phyloP scores from a whole-genome alignment of 2,797 vertebrate species.

The Dermochelys coriacea region DNA sequence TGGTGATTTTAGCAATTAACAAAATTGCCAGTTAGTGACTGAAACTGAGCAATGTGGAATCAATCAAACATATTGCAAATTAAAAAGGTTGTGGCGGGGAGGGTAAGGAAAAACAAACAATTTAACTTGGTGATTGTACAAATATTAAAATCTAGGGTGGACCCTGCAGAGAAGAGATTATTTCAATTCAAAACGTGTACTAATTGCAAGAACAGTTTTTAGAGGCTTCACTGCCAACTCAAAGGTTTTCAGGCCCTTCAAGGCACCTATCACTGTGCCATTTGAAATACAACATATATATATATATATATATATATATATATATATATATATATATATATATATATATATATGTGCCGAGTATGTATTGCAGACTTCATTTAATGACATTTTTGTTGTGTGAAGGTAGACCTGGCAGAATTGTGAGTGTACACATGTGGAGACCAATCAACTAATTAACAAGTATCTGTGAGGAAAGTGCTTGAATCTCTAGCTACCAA shows the following conservation, averaged over 20 bases:
- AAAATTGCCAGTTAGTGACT: neutral
- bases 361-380: neutral
- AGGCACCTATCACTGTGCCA: neutral
- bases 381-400: neutral
- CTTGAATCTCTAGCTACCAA: neutral
- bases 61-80: neutral
- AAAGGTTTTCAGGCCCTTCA: neutral
- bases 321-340: fast-evolving
- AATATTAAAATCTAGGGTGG: neutral
- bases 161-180: neutral
- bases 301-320: fast-evolving
- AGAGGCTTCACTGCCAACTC: neutral
- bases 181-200: neutral
- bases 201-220: slow-evolving; percentile 2
- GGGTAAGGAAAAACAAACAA: neutral
- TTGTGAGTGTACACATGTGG: neutral
- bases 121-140: neutral
- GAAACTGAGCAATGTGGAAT: neutral
- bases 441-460: neutral
- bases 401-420: neutral
- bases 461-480: neutral
- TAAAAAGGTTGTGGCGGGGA: neutral
- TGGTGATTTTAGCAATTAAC: neutral
- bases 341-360: fast-evolving
- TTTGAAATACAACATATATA: neutral